phyloP scores from a whole-genome alignment of 1,140 invertebrate genomes.

The Drosophila micromelanica region DNA sequence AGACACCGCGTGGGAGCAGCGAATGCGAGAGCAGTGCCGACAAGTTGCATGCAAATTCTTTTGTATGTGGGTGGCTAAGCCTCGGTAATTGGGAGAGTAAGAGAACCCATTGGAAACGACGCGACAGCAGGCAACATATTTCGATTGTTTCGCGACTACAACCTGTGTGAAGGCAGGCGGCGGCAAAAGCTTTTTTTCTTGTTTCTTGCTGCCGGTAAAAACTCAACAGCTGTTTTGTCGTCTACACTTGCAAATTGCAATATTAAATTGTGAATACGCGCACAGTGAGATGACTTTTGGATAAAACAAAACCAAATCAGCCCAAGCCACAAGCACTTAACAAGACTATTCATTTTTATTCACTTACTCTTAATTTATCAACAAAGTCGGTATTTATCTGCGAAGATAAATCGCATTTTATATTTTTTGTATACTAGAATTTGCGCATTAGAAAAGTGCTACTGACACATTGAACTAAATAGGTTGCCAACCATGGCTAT shows the following conservation, averaged over 20 bases:
- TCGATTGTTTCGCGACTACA: slow-evolving; percentile 38
- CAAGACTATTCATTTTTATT: neutral
- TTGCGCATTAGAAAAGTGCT: slow-evolving; percentile 7
- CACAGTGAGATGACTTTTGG: neutral
- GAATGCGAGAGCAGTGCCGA: slow-evolving; percentile 23
- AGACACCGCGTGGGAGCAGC: slow-evolving; percentile 46
- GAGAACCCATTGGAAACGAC: neutral
- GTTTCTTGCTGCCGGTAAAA: slow-evolving; percentile 21
- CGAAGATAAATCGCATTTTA: neutral
- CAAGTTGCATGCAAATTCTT: slow-evolving; percentile 58
- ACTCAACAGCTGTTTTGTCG: slow-evolving; percentile 45
- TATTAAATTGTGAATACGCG: neutral
- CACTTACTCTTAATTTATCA: neutral
- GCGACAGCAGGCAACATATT: slow-evolving; percentile 14
- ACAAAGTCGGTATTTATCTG: neutral
- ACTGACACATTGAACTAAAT: too few species aligned
- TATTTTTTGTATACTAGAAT: slow-evolving; percentile 3
- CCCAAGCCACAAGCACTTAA: too few species aligned
- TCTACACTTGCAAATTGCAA: neutral
- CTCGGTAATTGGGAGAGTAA: slow-evolving; percentile 14
- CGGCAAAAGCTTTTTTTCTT: slow-evolving; percentile 19
- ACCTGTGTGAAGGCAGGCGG: slow-evolving; percentile 51
- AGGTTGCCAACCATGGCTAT: neutral
- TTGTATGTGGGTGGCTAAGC: slow-evolving; percentile 34
- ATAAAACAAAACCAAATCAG: too few species aligned